These are phyloP conservation scores for Lochmaea capreae DNA, from an alignment of 2,888 invertebrate species.

Conservation along the genomic window DNA sequence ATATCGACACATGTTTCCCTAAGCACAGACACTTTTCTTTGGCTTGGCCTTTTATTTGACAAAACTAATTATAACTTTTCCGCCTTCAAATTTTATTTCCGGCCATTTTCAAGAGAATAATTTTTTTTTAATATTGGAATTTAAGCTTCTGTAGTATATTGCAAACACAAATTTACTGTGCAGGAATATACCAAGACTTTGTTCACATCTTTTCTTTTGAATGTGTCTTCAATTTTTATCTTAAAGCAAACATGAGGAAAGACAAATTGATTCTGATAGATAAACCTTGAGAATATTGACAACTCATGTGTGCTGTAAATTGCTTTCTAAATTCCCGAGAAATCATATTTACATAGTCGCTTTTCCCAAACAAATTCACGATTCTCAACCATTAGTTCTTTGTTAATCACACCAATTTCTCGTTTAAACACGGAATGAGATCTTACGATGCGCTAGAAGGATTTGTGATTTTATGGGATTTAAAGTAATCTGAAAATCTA, in stretches of 20 bases:
- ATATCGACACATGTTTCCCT: too few species aligned
- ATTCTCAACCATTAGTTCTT: conserved; percentile 32
- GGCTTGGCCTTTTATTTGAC: too few species aligned
- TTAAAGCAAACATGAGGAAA: conserved; percentile 18
- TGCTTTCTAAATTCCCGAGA: conserved; percentile 38
- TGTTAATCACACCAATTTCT: conserved; percentile 29
- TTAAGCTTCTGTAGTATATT: not conserved
- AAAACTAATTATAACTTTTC: too few species aligned
- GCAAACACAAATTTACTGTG: not conserved
- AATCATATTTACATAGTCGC: conserved; percentile 35
- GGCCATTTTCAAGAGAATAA: too few species aligned
- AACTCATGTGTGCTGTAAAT: conserved; percentile 36
- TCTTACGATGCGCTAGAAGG: conserved; percentile 7
- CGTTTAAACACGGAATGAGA: conserved; percentile 29
- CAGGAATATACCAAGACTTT: not conserved
- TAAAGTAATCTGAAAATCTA: conserved; percentile 1
- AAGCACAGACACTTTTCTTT: too few species aligned
- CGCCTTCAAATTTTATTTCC: too few species aligned
- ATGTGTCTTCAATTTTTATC: not conserved
- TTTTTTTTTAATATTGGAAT: too few species aligned
- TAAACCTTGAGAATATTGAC: conserved; percentile 41
- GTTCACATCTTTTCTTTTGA: not conserved
- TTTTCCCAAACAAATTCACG: conserved; percentile 33
- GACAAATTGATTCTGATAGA: conserved; percentile 38
- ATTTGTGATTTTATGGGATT: conserved; percentile 18